Evolutionary conservation across 2,888 invertebrate species (phyloP), one percentile per base, ranked within the genome.

Genomic region (Brachyopa scutellaris): DNA sequence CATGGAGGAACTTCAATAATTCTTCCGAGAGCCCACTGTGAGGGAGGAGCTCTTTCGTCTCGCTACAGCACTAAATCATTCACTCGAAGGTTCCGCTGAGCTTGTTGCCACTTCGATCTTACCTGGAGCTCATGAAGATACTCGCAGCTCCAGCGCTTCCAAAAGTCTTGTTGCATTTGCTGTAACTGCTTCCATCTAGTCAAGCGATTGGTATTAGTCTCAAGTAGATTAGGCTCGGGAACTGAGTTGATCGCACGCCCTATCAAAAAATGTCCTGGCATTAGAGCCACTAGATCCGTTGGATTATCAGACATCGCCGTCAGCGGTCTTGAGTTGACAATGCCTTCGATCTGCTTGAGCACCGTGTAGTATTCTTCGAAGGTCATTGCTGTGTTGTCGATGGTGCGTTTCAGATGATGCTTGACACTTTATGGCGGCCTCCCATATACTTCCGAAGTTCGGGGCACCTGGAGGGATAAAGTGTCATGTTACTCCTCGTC

Each of bases 111-210:
- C 23, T 73, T 77, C 6, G 8, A 8, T 19, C 73, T 21, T 6
- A 47, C 31, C 33, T 78, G 64, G 9, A 74, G 42, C 9, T 69
- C 61, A 7, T 33, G 29, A 1, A 84, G 21, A 55, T 78, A 78
- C 21, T 74, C 74, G n/a, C 31, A n/a, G 23, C 45, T 49, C 74
- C 74, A 79, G 7, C 74, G 42, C 11, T 67, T 73, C 78, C n/a
- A n/a, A n/a, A n/a, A n/a, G n/a, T n/a, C n/a, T n/a, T n/a, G n/a
- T n/a, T n/a, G n/a, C n/a, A n/a, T n/a, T n/a, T n/a, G n/a, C n/a
- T n/a, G n/a, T n/a, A n/a, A n/a, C n/a, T n/a, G n/a, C 76, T 47
- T 17, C 62, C 55, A 19, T 17, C 53, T 9, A 9, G 62, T 36
- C 23, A 47, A 19, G 19, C 59, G 2, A 57, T 26, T 8, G 23